Conservation (phyloP, 2,113 vertebrate species). For the Oreotrochilus melanogaster region DNA sequence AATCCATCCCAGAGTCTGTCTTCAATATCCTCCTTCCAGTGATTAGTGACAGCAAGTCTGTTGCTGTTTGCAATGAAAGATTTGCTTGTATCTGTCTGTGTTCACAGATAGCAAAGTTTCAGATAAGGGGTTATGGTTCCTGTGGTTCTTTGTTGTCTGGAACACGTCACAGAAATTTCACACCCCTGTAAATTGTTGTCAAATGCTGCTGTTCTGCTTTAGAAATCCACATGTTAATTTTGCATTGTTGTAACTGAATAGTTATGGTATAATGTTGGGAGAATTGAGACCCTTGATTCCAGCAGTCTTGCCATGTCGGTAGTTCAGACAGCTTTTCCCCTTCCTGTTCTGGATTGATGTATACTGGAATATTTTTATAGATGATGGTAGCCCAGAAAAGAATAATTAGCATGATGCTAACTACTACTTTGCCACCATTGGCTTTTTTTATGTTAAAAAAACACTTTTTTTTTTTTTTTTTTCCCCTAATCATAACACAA, state of each 20-base stretch:
- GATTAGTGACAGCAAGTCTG: conserved; percentile 51
- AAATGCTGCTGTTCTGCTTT: conserved; percentile 33
- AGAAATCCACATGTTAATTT: not conserved
- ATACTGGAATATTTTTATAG: not conserved
- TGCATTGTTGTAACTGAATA: not conserved
- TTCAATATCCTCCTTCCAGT: conserved; percentile 62
- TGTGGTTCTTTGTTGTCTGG: conserved; percentile 53
- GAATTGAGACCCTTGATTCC: not conserved
- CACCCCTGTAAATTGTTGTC: conserved; percentile 46
- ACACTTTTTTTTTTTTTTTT: not conserved
- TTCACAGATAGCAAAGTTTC: conserved; percentile 44
- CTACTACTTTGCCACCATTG: not conserved
- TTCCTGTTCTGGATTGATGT: not conserved
- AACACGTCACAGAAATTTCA: not conserved
- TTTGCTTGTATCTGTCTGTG: conserved; percentile 45
- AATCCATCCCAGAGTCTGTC: conserved; percentile 58
- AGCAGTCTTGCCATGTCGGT: not conserved
- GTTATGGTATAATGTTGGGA: not conserved
- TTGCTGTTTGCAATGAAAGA: conserved; percentile 34
- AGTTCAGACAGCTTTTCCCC: not conserved
- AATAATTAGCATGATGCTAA: not conserved
- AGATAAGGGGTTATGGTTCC: conserved; percentile 49
- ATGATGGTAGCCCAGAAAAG: not conserved
- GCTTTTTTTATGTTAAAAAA: conserved; percentile 4
- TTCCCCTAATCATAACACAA: no score